phyloP scores from a whole-genome alignment of 64 coral and sea anemone genomes.

The Montipora cactus region DNA sequence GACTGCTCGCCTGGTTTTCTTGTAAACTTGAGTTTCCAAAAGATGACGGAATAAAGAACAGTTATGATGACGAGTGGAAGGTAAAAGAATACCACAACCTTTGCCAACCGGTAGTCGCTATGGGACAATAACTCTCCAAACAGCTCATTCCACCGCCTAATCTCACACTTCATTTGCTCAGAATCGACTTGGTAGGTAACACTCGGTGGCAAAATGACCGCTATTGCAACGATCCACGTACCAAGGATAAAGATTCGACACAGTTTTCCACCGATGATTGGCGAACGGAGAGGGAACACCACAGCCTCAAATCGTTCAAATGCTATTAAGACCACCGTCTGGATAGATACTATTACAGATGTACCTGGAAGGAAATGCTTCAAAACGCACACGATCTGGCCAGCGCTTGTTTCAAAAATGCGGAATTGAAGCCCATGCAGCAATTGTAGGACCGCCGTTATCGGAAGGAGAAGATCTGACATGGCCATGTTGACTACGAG shows the following conservation, averaged over 20 bases:
- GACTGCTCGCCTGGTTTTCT: not conserved
- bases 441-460: not conserved
- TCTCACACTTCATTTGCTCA: not conserved
- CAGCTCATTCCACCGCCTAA: not conserved
- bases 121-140: not conserved
- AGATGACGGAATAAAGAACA: not conserved
- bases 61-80: not conserved
- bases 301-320: not conserved
- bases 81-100: not conserved
- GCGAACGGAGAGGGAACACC: not conserved
- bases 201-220: not conserved
- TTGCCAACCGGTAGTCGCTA: not conserved
- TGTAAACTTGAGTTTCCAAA: not conserved
- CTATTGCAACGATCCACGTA: not conserved
- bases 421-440: not conserved
- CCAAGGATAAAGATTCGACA: not conserved
- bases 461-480: not conserved
- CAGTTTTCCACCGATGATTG: not conserved
- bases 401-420: not conserved
- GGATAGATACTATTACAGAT: not conserved
- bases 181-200: not conserved
- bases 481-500: not conserved
- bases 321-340: not conserved
- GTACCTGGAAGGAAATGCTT: not conserved
- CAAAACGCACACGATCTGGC: not conserved